Base-by-base conservation (phyloP, 1,140 invertebrate species). In the Pseudomyrmex concolor region DNA sequence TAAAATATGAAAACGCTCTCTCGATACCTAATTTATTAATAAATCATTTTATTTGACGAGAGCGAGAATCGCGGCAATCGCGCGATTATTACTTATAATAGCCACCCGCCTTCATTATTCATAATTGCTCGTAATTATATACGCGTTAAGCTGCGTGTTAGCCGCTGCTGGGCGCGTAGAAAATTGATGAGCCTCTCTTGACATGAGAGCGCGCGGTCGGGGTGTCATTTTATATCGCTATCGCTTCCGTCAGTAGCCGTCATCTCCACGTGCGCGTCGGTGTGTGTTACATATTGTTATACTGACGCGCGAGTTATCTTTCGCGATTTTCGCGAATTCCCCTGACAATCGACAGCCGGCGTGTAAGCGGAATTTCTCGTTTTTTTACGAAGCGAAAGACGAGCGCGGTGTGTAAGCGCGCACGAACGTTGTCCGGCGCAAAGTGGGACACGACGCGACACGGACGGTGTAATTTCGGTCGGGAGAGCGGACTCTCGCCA, bases 391-490 rank as follows among this genome's bases (percentile, higher is more conserved):
- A 78, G 63, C 73, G 54, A 84, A 84, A 84, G 73, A 78, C 64
- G 55, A 67, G 22, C 22, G 17, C 51, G 43, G 10, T 10, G 45
- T 70, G 71, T 57, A 66, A 34, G 34, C 34, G 62, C 60, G n/a
- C 25, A n/a, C 62, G 73, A 80, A 51, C 60, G 51, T 80, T 78
- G 45, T 73, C 51, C 73, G 72, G 45, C 63, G 45, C 63, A 59
- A 66, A 84, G 82, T 34, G 82, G 74, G 74, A 78, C 55, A 51
- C 48, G 70, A 48, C 48, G 73, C 78, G 60, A 82, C 78, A 72
- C 60, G 78, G 70, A 72, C 60, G 73, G 84, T 72, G 59, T 86
- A 86, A 86, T 86, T 86, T 86, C 60, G 84, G 57, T 66, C 60
- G 57, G 48, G 66, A 78, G 64, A 80, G 25, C 48, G 64, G 50